Evolutionary conservation across 1,140 invertebrate genomes (phyloP), one percentile per base, ranked within the genome.

Genomic region (Rhysida immarginata): DNA sequence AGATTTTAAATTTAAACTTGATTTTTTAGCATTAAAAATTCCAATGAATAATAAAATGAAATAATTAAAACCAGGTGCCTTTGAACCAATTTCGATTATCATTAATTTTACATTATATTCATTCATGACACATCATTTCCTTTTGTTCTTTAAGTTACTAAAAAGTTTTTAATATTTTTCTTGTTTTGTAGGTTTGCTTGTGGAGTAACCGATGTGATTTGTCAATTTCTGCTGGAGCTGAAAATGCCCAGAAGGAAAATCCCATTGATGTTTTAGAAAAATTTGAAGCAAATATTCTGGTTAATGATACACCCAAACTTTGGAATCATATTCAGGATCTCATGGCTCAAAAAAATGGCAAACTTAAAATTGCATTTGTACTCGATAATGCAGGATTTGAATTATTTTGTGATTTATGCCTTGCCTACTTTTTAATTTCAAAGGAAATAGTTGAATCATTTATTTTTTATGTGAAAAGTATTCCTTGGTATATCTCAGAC

Each of bases 401-500:
- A 74, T 61, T 98, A 2, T 84, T 93, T 60, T 81, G 83, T 2
- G 96, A 99, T 70, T 71, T 98, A 0, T 87, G 87, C 66, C 66
- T 99, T 13, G 85, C 87, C 14, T 81, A 86, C 61, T 87, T 85
- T 63, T 68, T 98, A 2, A 67, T 85, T 23, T 66, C 75, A 16
- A 73, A 78, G 53, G 75, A 79, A 43, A 70, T 90, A 18, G 83
- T 81, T 0, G 67, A 74, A 26, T 79, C 78, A 71, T 74, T 98
- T 43, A 71, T 83, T 55, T 86, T 98, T 62, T 82, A 95, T 68
- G 81, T 84, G 0, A 99, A 99, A 75, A 73, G 75, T 11, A 83
- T 91, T 60, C 94, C 95, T 0, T 99, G 96, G 96, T 99, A 89
- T 69, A 81, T 99, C 1, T 98, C 94, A 11, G 96, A 99, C 70